Percentiles rank a stretch among this genome's conserved stretches.
These are phyloP conservation scores for Mercenaria mercenaria DNA, from an alignment of 1,140 invertebrate species.

Conservation along the genomic window DNA sequence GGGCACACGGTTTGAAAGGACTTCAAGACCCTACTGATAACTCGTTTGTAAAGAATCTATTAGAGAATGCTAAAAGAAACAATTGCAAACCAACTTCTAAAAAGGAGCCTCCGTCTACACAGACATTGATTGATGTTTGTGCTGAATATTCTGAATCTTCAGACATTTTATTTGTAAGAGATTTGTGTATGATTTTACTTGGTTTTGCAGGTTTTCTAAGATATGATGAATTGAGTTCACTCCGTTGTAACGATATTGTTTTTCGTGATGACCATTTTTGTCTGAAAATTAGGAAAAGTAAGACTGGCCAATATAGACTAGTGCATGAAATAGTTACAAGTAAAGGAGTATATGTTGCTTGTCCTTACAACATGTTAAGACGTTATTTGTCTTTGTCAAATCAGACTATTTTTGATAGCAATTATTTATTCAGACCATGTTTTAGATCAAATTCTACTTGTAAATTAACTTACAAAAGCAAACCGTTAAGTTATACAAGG, in stretches of 20 bases:
- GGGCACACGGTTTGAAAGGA: not conserved
- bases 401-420: not conserved
- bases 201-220: slow-evolving; percentile 20
- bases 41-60: slow-evolving; percentile 38
- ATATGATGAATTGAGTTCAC: slow-evolving; percentile 52
- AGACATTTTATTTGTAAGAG: slow-evolving; percentile 14
- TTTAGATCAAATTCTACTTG: slow-evolving; percentile 39
- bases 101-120: not conserved
- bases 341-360: slow-evolving; percentile 59
- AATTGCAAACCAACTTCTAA: slow-evolving; percentile 11
- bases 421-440: slow-evolving; percentile 47
- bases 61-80: slow-evolving; percentile 21
- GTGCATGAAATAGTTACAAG: slow-evolving; percentile 62
- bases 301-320: slow-evolving; percentile 69
- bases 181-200: slow-evolving; percentile 42
- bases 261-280: slow-evolving; percentile 50
- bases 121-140: not conserved
- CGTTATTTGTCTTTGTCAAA: slow-evolving; percentile 43
- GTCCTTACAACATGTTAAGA: slow-evolving; percentile 51
- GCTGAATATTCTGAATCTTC: not conserved
- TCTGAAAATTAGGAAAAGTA: slow-evolving; percentile 60
- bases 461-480: slow-evolving; percentile 56
- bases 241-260: slow-evolving; percentile 49
- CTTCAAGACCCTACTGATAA: slow-evolving; percentile 36
- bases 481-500: slow-evolving; percentile 37